Base-by-base conservation (phyloP, 2,888 invertebrate genomes). In the Anthoptus insignis region DNA sequence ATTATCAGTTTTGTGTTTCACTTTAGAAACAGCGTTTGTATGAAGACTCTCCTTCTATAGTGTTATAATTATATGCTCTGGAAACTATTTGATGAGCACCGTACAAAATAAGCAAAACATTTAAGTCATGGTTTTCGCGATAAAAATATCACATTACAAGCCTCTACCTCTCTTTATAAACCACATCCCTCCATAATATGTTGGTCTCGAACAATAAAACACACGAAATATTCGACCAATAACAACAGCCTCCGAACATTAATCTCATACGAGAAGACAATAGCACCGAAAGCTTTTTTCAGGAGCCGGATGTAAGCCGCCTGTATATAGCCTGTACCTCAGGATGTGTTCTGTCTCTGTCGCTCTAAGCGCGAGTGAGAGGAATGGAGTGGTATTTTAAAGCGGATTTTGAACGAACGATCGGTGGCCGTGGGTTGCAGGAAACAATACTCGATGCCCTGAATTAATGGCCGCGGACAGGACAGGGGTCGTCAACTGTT, bases 361-460 rank as follows among this genome's bases (percentile, higher is more conserved):
- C 75, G 53, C 27, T 49, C 67, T 3, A 54, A 14, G 29, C 47
- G 45, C 21, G 79, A 67, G 64, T 60, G 82, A 85, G 71, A 67
- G 78, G 68, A 86, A 81, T 47, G 29, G 72, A 34, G 57, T 63
- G 70, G 68, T 73, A 75, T 83, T 86, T 85, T 84, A 86, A 86
- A 88, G 85, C 84, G 82, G 80, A 87, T 87, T 88, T 88, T 86
- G 89, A 83, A 83, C 82, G 87, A 83, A 81, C 83, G 81, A 84
- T 84, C 82, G 87, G 79, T 83, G 82, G 61, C 81, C 82, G 83
- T 82, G 83, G 83, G 79, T 73, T 76, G 80, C 91, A 89, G 92
- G 92, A 92, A 91, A 91, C 90, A 91, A 91, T 91, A 91, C 91
- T 91, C 91, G 88, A 92, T 88, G 84, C 86, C 76, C 81, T 82